A percentile compares a stretch with the other conserved stretches of the same genome.
Evolutionary conservation across 1,140 invertebrate genomes (phyloP).

Genomic region (Drosophila sturtevanti): DNA sequence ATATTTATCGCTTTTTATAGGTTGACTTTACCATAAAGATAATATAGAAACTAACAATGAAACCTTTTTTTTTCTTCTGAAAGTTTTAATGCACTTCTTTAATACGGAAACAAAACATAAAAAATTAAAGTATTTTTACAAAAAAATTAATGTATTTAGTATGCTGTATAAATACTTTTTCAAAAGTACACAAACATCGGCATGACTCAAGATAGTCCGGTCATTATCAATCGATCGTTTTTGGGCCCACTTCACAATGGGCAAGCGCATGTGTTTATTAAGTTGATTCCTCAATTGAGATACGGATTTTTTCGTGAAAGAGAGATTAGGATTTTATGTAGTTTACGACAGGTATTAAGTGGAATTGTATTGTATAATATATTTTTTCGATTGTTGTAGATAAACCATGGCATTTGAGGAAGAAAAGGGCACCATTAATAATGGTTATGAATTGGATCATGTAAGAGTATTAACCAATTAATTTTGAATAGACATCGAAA

Average conservation of each 20-base stretch:
- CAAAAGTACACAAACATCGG: too few relatives aligned
- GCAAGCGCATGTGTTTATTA: neutral
- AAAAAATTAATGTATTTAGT: too few relatives aligned
- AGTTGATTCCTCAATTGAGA: neutral
- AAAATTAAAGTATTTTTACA: too few relatives aligned
- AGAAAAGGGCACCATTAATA: conserved; percentile 39
- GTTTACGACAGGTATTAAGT: neutral
- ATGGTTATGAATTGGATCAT: conserved; percentile 59
- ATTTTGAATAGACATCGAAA: neutral
- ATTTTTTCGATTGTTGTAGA: conserved; percentile 37
- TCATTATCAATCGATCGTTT: neutral
- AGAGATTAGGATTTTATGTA: neutral
- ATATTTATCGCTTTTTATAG: too few relatives aligned
- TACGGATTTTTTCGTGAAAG: neutral
- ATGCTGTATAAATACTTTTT: too few relatives aligned
- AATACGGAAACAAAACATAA: too few relatives aligned
- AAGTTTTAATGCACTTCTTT: too few relatives aligned
- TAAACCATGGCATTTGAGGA: conserved; percentile 35
- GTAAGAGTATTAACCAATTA: conserved; percentile 31
- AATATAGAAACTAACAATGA: too few relatives aligned
- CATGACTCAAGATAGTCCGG: too few relatives aligned
- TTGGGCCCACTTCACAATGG: neutral
- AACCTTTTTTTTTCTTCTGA: too few relatives aligned
- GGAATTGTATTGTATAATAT: conserved; percentile 1
- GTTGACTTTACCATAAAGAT: too few relatives aligned